Percentiles rank a stretch among this genome's conserved stretches.
These are phyloP conservation scores for Ibycter americanus DNA, from an alignment of 2,797 vertebrate species.

Conservation along the genomic window DNA sequence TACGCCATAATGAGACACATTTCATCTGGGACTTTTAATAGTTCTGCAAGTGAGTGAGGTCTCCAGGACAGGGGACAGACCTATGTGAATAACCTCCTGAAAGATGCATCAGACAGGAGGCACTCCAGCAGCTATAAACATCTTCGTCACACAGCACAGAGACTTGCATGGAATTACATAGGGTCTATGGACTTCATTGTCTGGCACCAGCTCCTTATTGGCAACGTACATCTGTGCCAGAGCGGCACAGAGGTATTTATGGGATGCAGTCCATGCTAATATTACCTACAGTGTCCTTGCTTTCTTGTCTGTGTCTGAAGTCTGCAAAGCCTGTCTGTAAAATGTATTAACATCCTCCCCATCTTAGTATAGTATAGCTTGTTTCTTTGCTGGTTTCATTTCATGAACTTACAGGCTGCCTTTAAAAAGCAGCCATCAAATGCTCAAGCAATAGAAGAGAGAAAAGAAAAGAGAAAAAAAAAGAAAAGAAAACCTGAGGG, in stretches of 20 bases:
- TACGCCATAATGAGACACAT: not conserved
- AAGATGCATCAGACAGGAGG: not conserved
- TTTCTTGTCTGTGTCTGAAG: not conserved
- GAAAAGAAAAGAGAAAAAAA: not conserved
- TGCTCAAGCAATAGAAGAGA: not conserved
- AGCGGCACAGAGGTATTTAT: not conserved
- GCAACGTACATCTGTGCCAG: not conserved
- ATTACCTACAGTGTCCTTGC: not conserved
- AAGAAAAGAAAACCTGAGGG: not conserved
- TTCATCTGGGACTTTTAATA: not conserved
- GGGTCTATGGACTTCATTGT: not conserved
- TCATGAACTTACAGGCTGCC: not conserved
- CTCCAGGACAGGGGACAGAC: not conserved
- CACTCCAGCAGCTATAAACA: not conserved
- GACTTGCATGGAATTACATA: not conserved
- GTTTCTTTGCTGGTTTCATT: not conserved
- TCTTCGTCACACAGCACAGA: not conserved
- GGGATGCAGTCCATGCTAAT: not conserved
- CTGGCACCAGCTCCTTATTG: not conserved
- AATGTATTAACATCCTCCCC: not conserved
- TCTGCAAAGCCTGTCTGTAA: not conserved
- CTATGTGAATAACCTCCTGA: not conserved
- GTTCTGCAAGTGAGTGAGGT: not conserved
- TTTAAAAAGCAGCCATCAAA: not conserved
- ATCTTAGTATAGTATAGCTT: not conserved